A percentile compares a stretch with the other conserved stretches of the same genome.
Evolutionary conservation across 2,113 vertebrate species (phyloP).

Genomic region (Acrocephalus arundinaceus): DNA sequence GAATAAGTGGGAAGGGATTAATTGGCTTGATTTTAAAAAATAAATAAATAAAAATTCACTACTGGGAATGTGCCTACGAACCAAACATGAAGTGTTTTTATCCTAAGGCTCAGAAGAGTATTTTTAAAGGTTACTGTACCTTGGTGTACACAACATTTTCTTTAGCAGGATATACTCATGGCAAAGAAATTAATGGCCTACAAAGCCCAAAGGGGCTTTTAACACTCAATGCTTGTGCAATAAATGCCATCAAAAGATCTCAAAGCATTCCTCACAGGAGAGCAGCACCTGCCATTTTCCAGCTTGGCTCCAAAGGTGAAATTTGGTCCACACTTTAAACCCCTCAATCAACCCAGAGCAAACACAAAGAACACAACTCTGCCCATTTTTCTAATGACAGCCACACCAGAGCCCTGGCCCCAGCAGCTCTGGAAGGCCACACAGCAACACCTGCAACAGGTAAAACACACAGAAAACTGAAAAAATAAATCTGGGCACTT

Average conservation of each 20-base stretch:
- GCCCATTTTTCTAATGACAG: neutral
- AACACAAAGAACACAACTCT: neutral
- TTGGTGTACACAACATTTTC: neutral
- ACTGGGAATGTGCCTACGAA: neutral
- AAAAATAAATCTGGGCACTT: neutral
- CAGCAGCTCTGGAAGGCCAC: neutral
- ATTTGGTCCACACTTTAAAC: neutral
- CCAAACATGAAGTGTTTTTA: neutral
- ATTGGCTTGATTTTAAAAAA: neutral
- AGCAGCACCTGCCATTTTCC: neutral
- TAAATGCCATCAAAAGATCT: neutral
- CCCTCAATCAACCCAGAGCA: neutral
- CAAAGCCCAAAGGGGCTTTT: neutral
- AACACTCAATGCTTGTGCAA: neutral
- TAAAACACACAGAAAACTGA: neutral
- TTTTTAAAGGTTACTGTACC: constrained; percentile 10
- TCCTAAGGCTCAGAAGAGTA: neutral
- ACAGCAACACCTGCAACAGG: neutral
- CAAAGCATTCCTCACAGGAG: neutral
- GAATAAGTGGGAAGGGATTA: neutral
- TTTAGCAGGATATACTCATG: neutral
- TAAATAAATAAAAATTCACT: neutral
- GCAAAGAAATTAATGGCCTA: neutral
- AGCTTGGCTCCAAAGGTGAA: neutral
- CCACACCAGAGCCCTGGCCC: neutral